Conservation (phyloP, 2,797 vertebrate species). For the Galaxias olidus region DNA sequence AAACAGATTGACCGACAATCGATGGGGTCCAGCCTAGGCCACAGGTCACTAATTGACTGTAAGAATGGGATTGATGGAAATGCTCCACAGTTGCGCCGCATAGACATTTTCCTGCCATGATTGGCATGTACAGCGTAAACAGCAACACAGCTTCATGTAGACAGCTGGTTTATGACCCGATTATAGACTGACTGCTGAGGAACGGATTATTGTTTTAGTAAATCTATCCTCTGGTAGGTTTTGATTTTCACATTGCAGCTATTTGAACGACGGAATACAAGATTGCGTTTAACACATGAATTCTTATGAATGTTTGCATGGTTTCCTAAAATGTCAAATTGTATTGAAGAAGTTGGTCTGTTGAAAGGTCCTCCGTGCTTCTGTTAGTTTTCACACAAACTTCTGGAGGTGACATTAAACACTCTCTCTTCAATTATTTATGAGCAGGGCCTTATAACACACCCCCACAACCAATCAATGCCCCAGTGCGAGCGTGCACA, state of each 20-base stretch:
- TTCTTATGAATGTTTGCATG: background rate
- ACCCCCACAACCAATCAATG: slow-evolving; percentile 10
- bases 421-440: slow-evolving; percentile 48
- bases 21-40: slow-evolving; percentile 48
- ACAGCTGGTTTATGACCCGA: slow-evolving; percentile 25
- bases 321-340: background rate
- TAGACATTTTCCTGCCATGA: slow-evolving; percentile 42
- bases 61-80: slow-evolving; percentile 51
- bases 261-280: too few species aligned
- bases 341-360: background rate
- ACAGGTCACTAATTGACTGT: slow-evolving; percentile 58
- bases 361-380: slow-evolving; percentile 15
- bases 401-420: slow-evolving; percentile 49
- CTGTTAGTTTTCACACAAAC: slow-evolving; percentile 21
- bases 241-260: background rate
- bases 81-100: slow-evolving; percentile 22
- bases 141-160: slow-evolving; percentile 21
- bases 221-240: background rate
- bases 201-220: background rate
- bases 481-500: background rate
- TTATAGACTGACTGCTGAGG: background rate
- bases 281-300: background rate
- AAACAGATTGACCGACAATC: slow-evolving; percentile 56
- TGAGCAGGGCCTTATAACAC: slow-evolving; percentile 20
- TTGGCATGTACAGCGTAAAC: slow-evolving; percentile 24